Evolutionary conservation across 2,797 vertebrate species (phyloP), one percentile per base, ranked within the genome.

Genomic region (Bovichtus variegatus): DNA sequence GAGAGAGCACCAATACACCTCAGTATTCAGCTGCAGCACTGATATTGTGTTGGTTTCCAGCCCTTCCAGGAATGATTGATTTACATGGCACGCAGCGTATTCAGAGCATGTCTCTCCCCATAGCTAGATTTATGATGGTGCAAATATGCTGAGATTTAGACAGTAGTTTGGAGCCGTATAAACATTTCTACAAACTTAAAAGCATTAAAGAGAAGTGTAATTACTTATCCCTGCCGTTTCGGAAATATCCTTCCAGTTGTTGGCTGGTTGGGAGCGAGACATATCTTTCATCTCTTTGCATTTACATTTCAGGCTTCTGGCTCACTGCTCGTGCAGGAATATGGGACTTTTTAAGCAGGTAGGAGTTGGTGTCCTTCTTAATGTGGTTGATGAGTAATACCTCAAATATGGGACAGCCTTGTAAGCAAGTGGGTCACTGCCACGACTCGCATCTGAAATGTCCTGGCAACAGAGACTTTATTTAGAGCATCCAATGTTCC

Each of bases 21-120:
- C 64, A 85, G 83, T 62, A 63, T 90, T 80, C 70, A 71, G 72
- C 11, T 3, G 55, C 70, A 54, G 72, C 61, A 27, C 51, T 66
- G 70, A 62, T 15, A 54, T 57, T 81, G 60, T 76, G 69, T 27
- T 53, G 70, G 66, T 68, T 77, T 77, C 65, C 64, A 27, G 19
- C 59, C 38, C 50, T 43, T 63, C 41, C 71, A 87, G 72, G 64
- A 80, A 72, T 87, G 86, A 92, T 87, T 88, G 84, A 93, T 94
- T 90, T 89, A 87, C 85, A 91, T 91, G 79, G 63, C 78, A 73
- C 87, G 71, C 47, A 55, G 54, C 60, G 51, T 71, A 88, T 87
- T 87, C 86, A 84, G 81, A 89, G 82, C 82, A 73, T 82, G 89
- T 83, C 84, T 83, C 81, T 83, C 38, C 71, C 66, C 49, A 38